A percentile compares a stretch with the other conserved stretches of the same genome.
Evolutionary conservation across 2,888 invertebrate species (phyloP).

Genomic region (Amorpha juglandis): DNA sequence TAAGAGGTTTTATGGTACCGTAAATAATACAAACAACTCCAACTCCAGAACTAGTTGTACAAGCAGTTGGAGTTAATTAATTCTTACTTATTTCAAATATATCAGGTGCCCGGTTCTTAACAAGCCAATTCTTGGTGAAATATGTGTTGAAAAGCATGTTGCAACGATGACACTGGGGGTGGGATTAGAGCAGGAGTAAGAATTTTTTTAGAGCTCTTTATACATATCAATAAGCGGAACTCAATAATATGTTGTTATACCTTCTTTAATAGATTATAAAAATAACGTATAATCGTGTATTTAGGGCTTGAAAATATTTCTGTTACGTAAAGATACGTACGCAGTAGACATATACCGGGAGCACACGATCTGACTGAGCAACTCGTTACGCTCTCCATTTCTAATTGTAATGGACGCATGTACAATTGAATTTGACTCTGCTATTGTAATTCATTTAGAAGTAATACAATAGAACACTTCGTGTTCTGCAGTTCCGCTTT

Average conservation of each 20-base stretch:
- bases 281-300: too few species aligned
- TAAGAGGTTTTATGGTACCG: neutral
- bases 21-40: neutral
- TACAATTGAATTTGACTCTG: conserved; percentile 22
- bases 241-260: too few species aligned
- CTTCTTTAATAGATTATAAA: too few species aligned
- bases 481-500: conserved; percentile 10
- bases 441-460: conserved; percentile 10
- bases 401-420: conserved; percentile 28
- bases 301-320: neutral
- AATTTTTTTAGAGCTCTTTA: neutral
- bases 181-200: too few species aligned
- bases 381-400: conserved; percentile 32
- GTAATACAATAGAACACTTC: conserved; percentile 13
- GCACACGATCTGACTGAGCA: neutral
- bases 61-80: neutral
- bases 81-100: neutral
- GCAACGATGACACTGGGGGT: too few species aligned
- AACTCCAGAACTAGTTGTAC: neutral
- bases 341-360: neutral
- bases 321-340: neutral
- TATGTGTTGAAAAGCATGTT: too few species aligned
- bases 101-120: too few species aligned
- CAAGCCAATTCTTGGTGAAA: too few species aligned
- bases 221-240: neutral